Base-by-base conservation (phyloP, 2,888 invertebrate genomes). In the Drosophila kanekoi region DNA sequence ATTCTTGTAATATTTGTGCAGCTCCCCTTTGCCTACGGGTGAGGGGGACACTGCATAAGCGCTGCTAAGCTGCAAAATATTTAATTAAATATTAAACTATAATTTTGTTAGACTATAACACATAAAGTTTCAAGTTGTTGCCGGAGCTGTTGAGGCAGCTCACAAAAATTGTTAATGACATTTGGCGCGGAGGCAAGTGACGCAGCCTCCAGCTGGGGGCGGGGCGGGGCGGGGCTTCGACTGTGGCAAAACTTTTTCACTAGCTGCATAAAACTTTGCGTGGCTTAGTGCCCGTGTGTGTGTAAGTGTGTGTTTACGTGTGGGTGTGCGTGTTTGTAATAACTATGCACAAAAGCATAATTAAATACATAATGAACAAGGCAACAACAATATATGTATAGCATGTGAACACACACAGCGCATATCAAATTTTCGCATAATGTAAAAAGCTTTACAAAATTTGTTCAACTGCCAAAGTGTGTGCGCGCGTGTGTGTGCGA, bases 361-460 rank as follows among this genome's bases (percentile, higher is more conserved):
- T 86, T 86, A 86, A 86, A 86, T 88, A 86, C 85, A 86, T 88
- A 86, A 86, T 86, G 87, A 86, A 88, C 88, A 83, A 75, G 68
- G 69, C 72, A 77, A 86, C 72, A 77, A 86, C 86, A 81, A 79
- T 56, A 77, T 23, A 44, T 56, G 74, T 23, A 44, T 28, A 28
- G 28, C 3, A 23, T 14, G 33, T 59, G 61, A 64, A 62, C 56
- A 76, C 56, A 76, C 38, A 47, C 28, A 18, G 53, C 54, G 69
- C 73, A 73, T 86, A 76, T 79, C 68, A 77, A 68, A 78, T 52
- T 68, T 61, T 64, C 44, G 65, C 41, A 47, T 44, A 40, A 56
- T 64, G 62, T 72, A 65, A 72, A 73, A 67, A 66, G 82, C 74
- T 74, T 71, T 63, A 38, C 54, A 62, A 69, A 82, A 79, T 81